phyloP scores from a whole-genome alignment of 2,888 invertebrate species.

The Latrodectus hesperus region DNA sequence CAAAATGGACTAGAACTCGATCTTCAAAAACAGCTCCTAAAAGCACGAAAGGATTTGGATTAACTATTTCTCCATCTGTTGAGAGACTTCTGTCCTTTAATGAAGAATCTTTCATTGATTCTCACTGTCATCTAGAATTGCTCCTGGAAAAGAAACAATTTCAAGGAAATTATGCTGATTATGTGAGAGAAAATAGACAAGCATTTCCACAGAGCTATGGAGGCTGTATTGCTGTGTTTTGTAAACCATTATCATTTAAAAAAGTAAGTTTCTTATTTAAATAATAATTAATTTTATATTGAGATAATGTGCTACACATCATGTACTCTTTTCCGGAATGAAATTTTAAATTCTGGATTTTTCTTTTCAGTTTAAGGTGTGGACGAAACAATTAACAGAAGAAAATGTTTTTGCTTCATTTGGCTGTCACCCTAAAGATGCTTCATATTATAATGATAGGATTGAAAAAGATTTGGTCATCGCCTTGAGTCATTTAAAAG shows the following conservation, averaged over 20 bases:
- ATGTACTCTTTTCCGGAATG: too few relatives aligned
- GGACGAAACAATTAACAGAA: constrained; percentile 64
- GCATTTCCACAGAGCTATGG: constrained; percentile 74
- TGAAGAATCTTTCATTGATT: constrained; percentile 72
- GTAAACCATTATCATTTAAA: constrained; percentile 73
- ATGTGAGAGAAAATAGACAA: constrained; percentile 71
- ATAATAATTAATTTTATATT: neutral
- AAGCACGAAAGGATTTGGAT: too few relatives aligned
- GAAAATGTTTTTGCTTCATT: constrained; percentile 72
- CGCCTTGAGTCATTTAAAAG: constrained; percentile 72
- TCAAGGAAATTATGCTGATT: constrained; percentile 72
- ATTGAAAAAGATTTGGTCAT: constrained; percentile 59
- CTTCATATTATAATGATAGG: constrained; percentile 68
- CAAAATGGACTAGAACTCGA: too few relatives aligned
- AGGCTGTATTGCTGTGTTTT: constrained; percentile 76
- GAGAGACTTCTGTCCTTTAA: neutral
- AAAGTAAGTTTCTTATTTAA: constrained; percentile 28
- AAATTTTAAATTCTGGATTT: neutral
- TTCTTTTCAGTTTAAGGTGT: constrained; percentile 69
- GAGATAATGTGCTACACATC: too few relatives aligned
- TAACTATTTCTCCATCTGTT: neutral
- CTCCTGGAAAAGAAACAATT: constrained; percentile 62
- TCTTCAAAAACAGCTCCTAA: too few relatives aligned
- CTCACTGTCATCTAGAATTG: constrained; percentile 76
- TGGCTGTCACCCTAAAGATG: constrained; percentile 74